Base-by-base conservation (phyloP, 2,888 invertebrate species). In the Cotesia congregata region DNA sequence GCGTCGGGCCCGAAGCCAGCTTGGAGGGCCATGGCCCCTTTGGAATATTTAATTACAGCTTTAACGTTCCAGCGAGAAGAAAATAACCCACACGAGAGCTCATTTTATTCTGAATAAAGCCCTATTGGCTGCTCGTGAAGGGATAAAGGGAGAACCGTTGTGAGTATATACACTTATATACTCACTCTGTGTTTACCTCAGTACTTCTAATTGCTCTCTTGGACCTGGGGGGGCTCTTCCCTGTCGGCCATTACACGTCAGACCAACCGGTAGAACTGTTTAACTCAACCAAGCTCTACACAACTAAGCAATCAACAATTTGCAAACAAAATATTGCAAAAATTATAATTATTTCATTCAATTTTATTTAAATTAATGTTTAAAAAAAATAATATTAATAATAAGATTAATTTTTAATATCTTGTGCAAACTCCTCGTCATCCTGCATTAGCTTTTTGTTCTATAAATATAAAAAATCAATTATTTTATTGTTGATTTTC, bases 131-230 rank as follows among this genome's bases (percentile, higher is more conserved):
- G 67, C 50, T 50, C 72, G 70, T 72, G 64, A 67, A 59, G 77
- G 70, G 76, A 73, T 75, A 74, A 81, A 80, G 12, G 50, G 12
- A 50, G 50, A 50, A 50, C 50, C 50, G 30, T 30, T 30, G 30
- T 30, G 30, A 30, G 30, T 30, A 30, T 30, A 30, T 30, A 50
- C 7, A 50, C 12, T 12, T 50, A 50, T 50, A 50, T 50, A 50
- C 50, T 50, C 81, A 82, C 83, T 79, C 88, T 88, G 85, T 88
- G 87, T 87, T 88, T 88, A 88, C 88, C 87, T 84, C 87, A 12
- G 86, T 87, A 86, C 85, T 88, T 87, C 87, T 88, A 88, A 88
- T 88, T 88, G 87, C 88, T 86, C 83, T 70, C 79, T 50, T 50
- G 80, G 83, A 79, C 81, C 81, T 80, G 73, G 67, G 59, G 62